Percentiles rank a stretch among this genome's conserved stretches.
Evolutionary conservation across 2,113 vertebrate genomes (phyloP).

Genomic region (Callipepla californica): DNA sequence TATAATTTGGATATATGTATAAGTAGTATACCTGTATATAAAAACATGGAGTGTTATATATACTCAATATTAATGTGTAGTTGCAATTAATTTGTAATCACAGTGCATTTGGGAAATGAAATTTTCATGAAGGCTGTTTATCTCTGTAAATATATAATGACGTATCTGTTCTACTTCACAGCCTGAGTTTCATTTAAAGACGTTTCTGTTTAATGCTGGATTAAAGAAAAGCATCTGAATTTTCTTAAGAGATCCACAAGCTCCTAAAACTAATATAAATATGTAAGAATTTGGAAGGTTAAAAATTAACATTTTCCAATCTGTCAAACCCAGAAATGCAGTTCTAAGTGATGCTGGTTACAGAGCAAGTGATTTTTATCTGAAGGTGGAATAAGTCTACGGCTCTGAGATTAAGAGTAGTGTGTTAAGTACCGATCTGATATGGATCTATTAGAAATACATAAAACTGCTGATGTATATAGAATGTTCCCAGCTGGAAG

Average conservation of each 20-base stretch:
- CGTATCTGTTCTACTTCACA: background rate
- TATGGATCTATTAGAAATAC: background rate
- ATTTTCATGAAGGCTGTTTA: background rate
- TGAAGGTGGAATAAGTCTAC: background rate
- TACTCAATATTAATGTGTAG: background rate
- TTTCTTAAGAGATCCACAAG: background rate
- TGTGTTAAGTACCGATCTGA: background rate
- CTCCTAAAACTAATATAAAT: background rate
- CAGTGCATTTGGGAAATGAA: background rate
- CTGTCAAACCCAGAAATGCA: background rate
- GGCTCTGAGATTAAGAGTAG: background rate
- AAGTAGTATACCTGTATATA: background rate
- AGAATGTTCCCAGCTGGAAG: constrained; percentile 28
- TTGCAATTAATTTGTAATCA: background rate
- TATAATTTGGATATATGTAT: background rate
- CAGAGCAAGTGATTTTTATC: background rate
- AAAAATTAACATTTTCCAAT: background rate
- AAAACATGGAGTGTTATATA: background rate
- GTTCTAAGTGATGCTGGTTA: background rate
- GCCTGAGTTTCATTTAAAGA: background rate
- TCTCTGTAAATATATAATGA: background rate
- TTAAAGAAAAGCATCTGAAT: background rate
- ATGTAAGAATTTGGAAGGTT: background rate
- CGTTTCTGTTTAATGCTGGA: background rate
- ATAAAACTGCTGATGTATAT: background rate